Base-by-base conservation (phyloP, 2,797 vertebrate species). In the Neopelma chrysocephalum region DNA sequence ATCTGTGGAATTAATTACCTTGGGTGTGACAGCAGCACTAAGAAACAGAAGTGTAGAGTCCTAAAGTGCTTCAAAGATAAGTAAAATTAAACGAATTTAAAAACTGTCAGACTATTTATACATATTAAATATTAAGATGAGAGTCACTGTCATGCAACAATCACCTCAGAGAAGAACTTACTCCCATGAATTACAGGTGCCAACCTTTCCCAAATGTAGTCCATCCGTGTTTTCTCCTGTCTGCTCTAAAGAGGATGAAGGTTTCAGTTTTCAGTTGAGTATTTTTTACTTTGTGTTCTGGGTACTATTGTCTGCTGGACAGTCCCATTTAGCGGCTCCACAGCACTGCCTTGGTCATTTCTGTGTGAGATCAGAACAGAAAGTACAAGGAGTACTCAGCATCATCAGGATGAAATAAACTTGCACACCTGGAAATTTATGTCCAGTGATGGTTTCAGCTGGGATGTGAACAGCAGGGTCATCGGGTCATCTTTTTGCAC, bases 21-120 rank as follows among this genome's bases (percentile, higher is more conserved):
- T 0, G 0, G 5, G 12, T 88, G 60, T 45, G 40, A 51, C 1
- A 3, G 56, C 23, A 84, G 36, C 36, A 32, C 19, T 40, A 36
- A 81, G 38, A 79, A 93, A 58, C 17, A 65, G 42, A 82, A 82
- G 6, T 11, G 5, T 14, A 72, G 29, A 95, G 6, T 19, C 18
- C 31, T 69, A 12, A 89, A 79, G 14, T 23, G 15, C 27, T 69
- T 78, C 4, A 61, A 71, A 83, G 81, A 38, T 9, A 61, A n/a
- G 31, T 7, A 88, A 78, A 16, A 65, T 32, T 53, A 50, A 68
- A 22, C 18, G 0, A 27, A n/a, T 62, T 50, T 8, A 0, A 69
- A 60, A 48, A 50, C 25, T 12, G 45, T 7, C 18, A 31, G 38
- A 61, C 3, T 15, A 17, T 29, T 29, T 51, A 29, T 51, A 51